Evolutionary conservation across 1,140 invertebrate species (phyloP).

Genomic region (Druon quercuslanigerum): DNA sequence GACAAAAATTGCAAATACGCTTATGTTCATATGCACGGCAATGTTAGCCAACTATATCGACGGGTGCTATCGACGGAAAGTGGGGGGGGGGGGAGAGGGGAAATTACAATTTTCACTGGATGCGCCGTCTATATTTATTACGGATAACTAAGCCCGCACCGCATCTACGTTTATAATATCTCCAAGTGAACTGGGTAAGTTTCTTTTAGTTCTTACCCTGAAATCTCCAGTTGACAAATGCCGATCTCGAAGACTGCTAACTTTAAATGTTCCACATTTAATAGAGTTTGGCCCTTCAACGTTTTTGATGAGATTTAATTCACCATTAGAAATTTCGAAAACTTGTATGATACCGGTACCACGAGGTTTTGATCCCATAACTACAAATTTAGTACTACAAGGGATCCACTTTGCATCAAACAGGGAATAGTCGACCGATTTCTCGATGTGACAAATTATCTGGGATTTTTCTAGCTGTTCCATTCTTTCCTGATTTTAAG

Average conservation of each 20-base stretch:
- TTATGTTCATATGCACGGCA: no score
- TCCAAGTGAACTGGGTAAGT: no score
- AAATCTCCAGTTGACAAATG: constrained; percentile 94
- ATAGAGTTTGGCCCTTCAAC: constrained; percentile 88
- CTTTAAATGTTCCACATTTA: constrained; percentile 95
- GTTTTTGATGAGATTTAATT: constrained; percentile 84
- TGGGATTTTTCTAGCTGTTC: constrained; percentile 87
- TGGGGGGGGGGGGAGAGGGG: no score
- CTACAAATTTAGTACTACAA: constrained; percentile 92
- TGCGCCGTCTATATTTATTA: no score
- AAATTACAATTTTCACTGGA: no score
- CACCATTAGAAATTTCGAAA: constrained; percentile 87
- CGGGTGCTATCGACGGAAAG: no score
- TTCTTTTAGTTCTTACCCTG: constrained; percentile 77
- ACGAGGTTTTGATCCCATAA: constrained; percentile 89
- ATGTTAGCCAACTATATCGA: no score
- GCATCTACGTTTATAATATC: no score
- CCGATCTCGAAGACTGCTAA: constrained; percentile 85
- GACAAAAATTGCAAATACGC: no score
- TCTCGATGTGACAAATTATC: constrained; percentile 91
- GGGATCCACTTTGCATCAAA: constrained; percentile 98
- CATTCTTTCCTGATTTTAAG: constrained; percentile 46
- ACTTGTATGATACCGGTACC: constrained; percentile 91
- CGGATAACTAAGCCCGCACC: no score
- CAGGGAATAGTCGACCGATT: constrained; percentile 88